Evolutionary conservation across 2,888 invertebrate genomes (phyloP).

Genomic region (Cryptocheilus praepositus): DNA sequence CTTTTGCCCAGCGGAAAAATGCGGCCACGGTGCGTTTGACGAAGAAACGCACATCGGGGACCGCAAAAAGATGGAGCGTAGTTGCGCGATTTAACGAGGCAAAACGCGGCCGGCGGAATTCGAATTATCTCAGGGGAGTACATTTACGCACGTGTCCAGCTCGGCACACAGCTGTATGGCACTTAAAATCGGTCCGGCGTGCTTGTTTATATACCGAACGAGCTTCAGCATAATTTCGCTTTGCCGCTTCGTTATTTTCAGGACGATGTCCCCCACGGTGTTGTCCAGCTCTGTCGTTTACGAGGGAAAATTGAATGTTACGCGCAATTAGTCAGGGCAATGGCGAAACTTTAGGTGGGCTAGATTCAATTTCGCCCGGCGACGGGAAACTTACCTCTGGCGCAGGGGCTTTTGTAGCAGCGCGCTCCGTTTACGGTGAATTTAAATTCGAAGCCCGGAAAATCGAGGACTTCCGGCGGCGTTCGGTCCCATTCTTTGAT

Average conservation of each 20-base stretch:
- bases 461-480: constrained; percentile 76
- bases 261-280: constrained; percentile 85
- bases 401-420: constrained; percentile 84
- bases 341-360: too few species aligned
- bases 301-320: constrained; percentile 29
- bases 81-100: neutral
- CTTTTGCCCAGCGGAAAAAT: too few species aligned
- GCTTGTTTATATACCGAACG: constrained; percentile 79
- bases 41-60: neutral
- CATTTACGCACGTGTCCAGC: constrained; percentile 80
- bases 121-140: neutral
- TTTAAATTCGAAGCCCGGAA: constrained; percentile 84
- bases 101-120: neutral
- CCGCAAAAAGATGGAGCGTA: neutral
- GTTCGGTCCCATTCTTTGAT: constrained; percentile 81
- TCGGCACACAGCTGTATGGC: constrained; percentile 80
- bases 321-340: neutral
- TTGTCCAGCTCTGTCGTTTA: constrained; percentile 82
- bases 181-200: constrained; percentile 77
- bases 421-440: constrained; percentile 81
- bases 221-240: constrained; percentile 84
- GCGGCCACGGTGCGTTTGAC: too few species aligned
- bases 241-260: constrained; percentile 88
- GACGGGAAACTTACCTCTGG: constrained; percentile 75
- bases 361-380: neutral